Percentiles rank a stretch among this genome's conserved stretches.
phyloP scores from a whole-genome alignment of 2,888 invertebrate species.

The Vandiemenella viatica region DNA sequence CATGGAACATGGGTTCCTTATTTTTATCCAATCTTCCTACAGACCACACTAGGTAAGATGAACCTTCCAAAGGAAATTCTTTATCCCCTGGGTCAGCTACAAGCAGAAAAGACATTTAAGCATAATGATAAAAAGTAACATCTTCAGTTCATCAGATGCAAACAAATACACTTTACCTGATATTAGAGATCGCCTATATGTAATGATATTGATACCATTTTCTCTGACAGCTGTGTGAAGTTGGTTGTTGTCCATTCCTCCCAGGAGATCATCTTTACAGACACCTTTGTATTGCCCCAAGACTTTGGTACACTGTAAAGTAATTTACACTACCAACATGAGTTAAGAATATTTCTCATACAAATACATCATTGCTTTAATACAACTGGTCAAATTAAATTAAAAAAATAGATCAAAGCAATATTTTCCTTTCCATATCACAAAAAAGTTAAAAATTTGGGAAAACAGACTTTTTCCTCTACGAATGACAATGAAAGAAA shows the following conservation, averaged over 20 bases:
- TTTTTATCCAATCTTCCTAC: slow-evolving; percentile 61
- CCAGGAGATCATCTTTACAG: slow-evolving; percentile 68
- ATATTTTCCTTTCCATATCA: too few relatives aligned
- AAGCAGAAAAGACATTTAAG: slow-evolving; percentile 15
- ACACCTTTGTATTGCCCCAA: slow-evolving; percentile 75
- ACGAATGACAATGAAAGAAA: too few relatives aligned
- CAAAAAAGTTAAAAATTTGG: too few relatives aligned
- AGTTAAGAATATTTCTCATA: too few relatives aligned
- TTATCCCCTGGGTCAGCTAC: slow-evolving; percentile 64
- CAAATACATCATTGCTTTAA: too few relatives aligned
- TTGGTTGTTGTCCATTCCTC: slow-evolving; percentile 70
- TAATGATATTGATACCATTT: slow-evolving; percentile 62
- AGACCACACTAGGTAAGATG: slow-evolving; percentile 63
- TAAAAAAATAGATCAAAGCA: too few relatives aligned
- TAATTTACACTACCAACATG: background rate
- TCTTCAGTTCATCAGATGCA: background rate
- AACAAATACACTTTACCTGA: too few relatives aligned
- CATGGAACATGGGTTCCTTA: slow-evolving; percentile 70
- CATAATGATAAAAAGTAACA: background rate
- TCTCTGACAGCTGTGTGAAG: slow-evolving; percentile 54
- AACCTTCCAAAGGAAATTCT: slow-evolving; percentile 46
- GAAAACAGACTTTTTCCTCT: too few relatives aligned
- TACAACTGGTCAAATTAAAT: too few relatives aligned
- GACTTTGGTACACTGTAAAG: slow-evolving; percentile 61
- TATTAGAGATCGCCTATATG: slow-evolving; percentile 58